Evolutionary conservation across 2,888 invertebrate species (phyloP).

Genomic region (Megaustenia siamemsis): DNA sequence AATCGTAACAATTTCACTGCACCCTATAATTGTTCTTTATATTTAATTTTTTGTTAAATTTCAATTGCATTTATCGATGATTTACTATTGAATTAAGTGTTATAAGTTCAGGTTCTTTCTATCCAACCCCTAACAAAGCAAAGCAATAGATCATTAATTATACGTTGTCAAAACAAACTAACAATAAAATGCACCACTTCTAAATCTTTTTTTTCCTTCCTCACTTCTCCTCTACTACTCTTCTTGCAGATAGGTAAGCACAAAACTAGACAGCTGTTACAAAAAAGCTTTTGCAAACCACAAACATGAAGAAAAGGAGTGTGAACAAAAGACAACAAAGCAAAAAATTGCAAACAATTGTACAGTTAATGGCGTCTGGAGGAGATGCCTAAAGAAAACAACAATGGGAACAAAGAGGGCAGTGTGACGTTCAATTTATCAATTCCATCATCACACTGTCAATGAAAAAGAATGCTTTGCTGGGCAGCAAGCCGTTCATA

Average conservation of each 20-base stretch:
- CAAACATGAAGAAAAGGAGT: background rate
- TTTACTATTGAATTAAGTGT: too few species aligned
- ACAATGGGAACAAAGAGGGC: slow-evolving; percentile 26
- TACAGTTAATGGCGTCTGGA: background rate
- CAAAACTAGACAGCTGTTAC: background rate
- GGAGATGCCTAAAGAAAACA: background rate
- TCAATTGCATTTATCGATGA: too few species aligned
- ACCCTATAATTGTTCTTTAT: too few species aligned
- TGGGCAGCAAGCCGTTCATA: slow-evolving; percentile 76
- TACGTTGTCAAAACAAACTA: too few species aligned
- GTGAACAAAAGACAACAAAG: slow-evolving; percentile 16
- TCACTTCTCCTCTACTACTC: background rate
- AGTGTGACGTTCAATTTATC: slow-evolving; percentile 2
- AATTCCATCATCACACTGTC: slow-evolving; percentile 11
- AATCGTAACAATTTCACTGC: too few species aligned
- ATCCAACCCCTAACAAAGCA: too few species aligned
- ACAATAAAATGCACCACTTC: too few species aligned
- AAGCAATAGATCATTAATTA: too few species aligned
- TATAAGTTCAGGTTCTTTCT: too few species aligned
- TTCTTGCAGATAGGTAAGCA: background rate
- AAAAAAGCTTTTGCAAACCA: slow-evolving; percentile 9
- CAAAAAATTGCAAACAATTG: background rate
- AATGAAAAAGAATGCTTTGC: slow-evolving; percentile 39
- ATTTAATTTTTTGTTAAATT: too few species aligned
- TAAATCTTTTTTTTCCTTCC: background rate